Evolutionary conservation across 2,888 invertebrate species (phyloP).

Genomic region (Mamestra brassicae): DNA sequence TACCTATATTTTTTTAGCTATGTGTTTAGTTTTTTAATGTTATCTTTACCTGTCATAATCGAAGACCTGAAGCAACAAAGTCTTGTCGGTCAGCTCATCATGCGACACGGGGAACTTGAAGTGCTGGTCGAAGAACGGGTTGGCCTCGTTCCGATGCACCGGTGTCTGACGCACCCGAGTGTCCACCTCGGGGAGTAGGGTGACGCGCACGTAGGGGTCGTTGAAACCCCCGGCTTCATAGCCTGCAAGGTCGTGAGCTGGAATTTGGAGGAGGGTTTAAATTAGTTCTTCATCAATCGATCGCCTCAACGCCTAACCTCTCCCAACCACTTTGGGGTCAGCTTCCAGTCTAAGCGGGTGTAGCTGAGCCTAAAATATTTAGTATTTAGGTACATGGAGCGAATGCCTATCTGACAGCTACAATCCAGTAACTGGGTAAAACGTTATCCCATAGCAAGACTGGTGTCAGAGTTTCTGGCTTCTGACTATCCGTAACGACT

Average conservation of each 20-base stretch:
- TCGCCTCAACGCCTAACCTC: no score
- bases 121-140: slow-evolving; percentile 97
- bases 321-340: no score
- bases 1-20: no score
- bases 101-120: slow-evolving; percentile 98
- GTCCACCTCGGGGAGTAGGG: slow-evolving; percentile 96
- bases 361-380: no score
- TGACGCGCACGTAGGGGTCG: slow-evolving; percentile 96
- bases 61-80: slow-evolving; percentile 93
- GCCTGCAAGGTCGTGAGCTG: slow-evolving; percentile 95
- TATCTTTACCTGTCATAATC: slow-evolving; percentile 89
- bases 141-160: slow-evolving; percentile 95
- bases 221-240: slow-evolving; percentile 97
- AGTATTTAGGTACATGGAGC: no score
- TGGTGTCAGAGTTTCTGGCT: no score
- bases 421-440: no score
- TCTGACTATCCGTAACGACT: no score
- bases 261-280: slow-evolving; percentile 50
- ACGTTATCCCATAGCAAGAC: no score
- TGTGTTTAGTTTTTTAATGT: neutral
- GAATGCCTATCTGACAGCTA: no score
- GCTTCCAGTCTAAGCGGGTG: no score
- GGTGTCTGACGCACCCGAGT: slow-evolving; percentile 96
- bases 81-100: slow-evolving; percentile 96
- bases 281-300: neutral